Evolutionary conservation across 2,113 vertebrate genomes (phyloP), one percentile per base, ranked within the genome.

Genomic region (Tragelaphus scriptus): DNA sequence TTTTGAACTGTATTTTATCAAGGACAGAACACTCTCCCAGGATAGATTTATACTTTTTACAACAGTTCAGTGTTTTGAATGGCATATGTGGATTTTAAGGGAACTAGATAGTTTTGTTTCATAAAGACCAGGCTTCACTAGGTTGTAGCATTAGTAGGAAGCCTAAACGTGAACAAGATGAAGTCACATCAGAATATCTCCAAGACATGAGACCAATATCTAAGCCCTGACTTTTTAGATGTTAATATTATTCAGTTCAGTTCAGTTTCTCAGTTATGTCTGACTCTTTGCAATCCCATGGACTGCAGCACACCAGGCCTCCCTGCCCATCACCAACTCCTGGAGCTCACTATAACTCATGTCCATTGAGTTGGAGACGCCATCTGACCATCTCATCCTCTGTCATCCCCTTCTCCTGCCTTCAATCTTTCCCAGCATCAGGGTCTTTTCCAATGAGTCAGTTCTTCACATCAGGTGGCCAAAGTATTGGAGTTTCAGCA

Each of bases 181-280:
- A 11, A n/a, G 44, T 93, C 82, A 47, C 44, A 9, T 79, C 51
- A 56, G 28, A 94, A 2, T 2, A 82, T 30, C 3, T 95, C 51
- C 36, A 59, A 86, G 82, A 88, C 23, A 15, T 32, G 13, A 75
- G 26, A 53, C 15, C 56, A 11, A 91, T 15, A 10, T 59, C 26
- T 96, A 91, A 86, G 23, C 5, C 49, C 14, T 89, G 47, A 77
- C 28, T 92, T 92, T 85, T 95, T 15, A 71, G 36, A 19, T 90
- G 44, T 2, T 17, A 77, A 19, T 9, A 61, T 89, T 81, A 21
- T n/a, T 75, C 36, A 25, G 36, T 6, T 71, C n/a, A 6, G n/a
- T 71, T 71, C 63, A 68, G 63, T 68, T 68, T 11, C 5, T 71
- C n/a, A 11, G 68, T 40, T 2, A 0, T 71, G n/a, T 71, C 68